These are phyloP conservation scores for Suillia variegata DNA, from an alignment of 2,888 invertebrate genomes.

Conservation along the genomic window DNA sequence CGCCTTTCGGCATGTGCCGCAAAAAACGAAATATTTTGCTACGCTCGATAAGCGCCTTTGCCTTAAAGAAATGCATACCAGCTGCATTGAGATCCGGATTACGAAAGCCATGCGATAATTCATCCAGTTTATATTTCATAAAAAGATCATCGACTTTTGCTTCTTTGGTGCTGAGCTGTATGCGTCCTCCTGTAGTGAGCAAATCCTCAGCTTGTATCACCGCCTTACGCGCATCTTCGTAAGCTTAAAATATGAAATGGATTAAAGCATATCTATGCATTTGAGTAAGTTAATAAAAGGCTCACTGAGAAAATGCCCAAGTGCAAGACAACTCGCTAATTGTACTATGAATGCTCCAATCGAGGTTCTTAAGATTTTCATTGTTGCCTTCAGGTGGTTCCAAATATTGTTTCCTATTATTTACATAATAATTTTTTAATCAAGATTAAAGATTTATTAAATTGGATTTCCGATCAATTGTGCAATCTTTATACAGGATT, in stretches of 20 bases:
- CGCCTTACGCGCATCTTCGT: constrained; percentile 49
- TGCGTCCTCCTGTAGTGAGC: constrained; percentile 51
- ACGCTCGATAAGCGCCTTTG: constrained; percentile 62
- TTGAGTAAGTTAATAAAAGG: too few relatives aligned
- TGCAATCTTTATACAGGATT: too few relatives aligned
- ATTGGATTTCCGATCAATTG: too few relatives aligned
- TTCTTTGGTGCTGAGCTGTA: constrained; percentile 44
- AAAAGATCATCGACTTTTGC: constrained; percentile 49
- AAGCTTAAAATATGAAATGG: constrained; percentile 21
- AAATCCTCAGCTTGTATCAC: constrained; percentile 52
- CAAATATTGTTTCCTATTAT: too few relatives aligned
- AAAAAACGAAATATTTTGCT: constrained; percentile 66
- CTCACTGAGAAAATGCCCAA: constrained; percentile 6
- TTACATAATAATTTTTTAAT: too few relatives aligned
- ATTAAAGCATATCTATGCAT: neutral
- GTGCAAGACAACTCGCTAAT: neutral
- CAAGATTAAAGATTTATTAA: too few relatives aligned
- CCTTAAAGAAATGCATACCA: constrained; percentile 65
- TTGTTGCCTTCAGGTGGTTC: too few relatives aligned
- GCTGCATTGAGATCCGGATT: constrained; percentile 59
- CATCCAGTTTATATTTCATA: constrained; percentile 50
- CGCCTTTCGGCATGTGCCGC: constrained; percentile 66
- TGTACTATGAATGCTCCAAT: neutral
- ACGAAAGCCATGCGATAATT: constrained; percentile 45
- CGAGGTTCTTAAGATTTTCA: too few relatives aligned